Conservation (phyloP, 2,113 vertebrate species). For the Australoheros scitulus region DNA sequence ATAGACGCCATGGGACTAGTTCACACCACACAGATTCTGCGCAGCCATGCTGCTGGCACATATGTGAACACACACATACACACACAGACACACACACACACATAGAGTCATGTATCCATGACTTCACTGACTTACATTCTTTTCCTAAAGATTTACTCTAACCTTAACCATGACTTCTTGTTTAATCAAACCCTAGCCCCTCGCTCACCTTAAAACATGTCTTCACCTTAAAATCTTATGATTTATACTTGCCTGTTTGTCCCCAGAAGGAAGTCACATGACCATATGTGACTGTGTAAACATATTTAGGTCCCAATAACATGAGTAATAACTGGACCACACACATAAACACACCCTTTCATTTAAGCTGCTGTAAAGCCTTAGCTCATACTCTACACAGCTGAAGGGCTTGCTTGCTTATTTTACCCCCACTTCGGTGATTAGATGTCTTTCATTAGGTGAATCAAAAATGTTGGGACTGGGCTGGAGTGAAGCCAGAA, state of each 20-base stretch:
- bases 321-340: conserved; percentile 30
- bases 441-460: conserved; percentile 71
- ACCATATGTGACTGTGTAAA: conserved; percentile 1
- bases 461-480: conserved; percentile 62
- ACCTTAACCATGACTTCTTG: not conserved
- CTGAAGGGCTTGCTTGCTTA: conserved; percentile 66
- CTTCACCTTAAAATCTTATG: not conserved
- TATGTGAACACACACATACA: not conserved
- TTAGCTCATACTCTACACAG: conserved; percentile 30
- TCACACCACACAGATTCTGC: conserved; percentile 43
- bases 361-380: conserved; percentile 44
- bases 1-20: conserved; percentile 78
- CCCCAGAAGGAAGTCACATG: not conserved
- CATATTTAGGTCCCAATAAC: conserved; percentile 4
- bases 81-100: conserved; percentile 1
- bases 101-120: not conserved
- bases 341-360: conserved; percentile 27
- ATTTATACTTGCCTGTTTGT: not conserved
- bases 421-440: conserved; percentile 57
- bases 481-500: conserved; percentile 56
- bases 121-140: not conserved
- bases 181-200: not conserved
- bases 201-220: not conserved
- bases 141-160: not conserved
- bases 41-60: conserved; percentile 24